These are phyloP conservation scores for Desmodus rotundus DNA, from an alignment of 2,113 vertebrate genomes.

Conservation along the genomic window DNA sequence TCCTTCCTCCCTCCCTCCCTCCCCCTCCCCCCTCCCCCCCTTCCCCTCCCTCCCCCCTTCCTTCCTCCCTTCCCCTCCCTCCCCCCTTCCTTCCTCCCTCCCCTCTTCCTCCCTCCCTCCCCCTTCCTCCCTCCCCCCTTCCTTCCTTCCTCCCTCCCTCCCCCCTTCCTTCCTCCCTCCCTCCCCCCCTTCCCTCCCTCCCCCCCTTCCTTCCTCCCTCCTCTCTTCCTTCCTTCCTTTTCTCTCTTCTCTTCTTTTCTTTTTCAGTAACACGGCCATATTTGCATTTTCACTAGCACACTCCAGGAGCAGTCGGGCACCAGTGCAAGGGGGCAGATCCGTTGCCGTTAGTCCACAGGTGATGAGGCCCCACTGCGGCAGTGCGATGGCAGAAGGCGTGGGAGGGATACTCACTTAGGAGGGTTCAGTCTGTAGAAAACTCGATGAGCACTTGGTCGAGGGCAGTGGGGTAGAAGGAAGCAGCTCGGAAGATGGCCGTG, in stretches of 20 bases:
- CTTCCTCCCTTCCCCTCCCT: too few relatives aligned
- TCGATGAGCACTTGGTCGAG: background rate
- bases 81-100: background rate
- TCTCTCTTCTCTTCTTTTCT: background rate
- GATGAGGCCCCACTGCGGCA: background rate
- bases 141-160: too few relatives aligned
- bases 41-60: background rate
- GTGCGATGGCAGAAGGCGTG: background rate
- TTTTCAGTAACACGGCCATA: background rate
- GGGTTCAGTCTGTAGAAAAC: background rate
- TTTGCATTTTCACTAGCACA: background rate
- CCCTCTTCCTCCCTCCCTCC: too few relatives aligned
- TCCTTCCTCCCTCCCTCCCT: too few relatives aligned
- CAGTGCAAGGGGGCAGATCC: background rate
- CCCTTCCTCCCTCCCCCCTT: background rate
- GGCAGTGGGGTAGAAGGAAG: background rate
- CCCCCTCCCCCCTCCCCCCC: background rate
- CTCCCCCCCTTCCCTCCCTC: background rate
- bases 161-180: background rate
- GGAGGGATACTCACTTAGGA: background rate
- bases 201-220: background rate
- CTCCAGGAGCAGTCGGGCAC: background rate
- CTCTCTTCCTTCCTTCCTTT: background rate
- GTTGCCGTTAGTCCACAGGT: background rate
- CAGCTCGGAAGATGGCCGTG: background rate